Base-by-base conservation (phyloP, 2,113 vertebrate species). In the Passer montanus region DNA sequence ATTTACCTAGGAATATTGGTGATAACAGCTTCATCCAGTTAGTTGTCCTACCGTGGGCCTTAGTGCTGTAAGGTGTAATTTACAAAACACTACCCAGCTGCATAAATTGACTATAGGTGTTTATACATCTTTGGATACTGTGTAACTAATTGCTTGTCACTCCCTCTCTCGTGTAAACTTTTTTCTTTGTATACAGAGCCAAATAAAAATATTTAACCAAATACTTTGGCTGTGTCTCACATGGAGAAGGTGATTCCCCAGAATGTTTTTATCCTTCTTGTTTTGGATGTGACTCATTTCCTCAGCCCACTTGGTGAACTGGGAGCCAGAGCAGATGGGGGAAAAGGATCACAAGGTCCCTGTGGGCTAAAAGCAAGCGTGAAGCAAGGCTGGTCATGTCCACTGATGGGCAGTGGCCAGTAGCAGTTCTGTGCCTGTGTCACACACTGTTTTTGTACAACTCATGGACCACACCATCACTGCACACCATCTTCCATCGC, bases 231-330 rank as follows among this genome's bases (percentile, higher is more conserved):
- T 30, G 21, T 12, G 21, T 75, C 74, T 84, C 10, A 5, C 11
- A 14, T 0, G 15, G 21, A 43, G 13, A 79, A 41, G 46, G 44
- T 75, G 73, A 82, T 70, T 52, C 43, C 60, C 24, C 30, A 55
- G 39, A 81, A 81, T 31, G 46, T 69, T 79, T 88, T 64, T 44
- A 70, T 78, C 43, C 55, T 11, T 70, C 50, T 70, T 73, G 16
- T 62, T 93, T 90, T 58, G 63, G 67, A 85, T 62, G 23, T 94
- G 92, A 94, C 85, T 93, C 85, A 88, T 80, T 92, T 96, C 95
- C 75, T 90, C 79, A 80, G 76, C 85, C 78, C 78, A 69, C 78
- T 73, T 64, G 16, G 49, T 15, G 44, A 79, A 17, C 16, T 7
- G 1, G 39, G 33, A 92, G 44, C 21, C 5, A 9, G 73, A 69